phyloP scores from a whole-genome alignment of 2,797 vertebrate species.

The Cynopterus sphinx region DNA sequence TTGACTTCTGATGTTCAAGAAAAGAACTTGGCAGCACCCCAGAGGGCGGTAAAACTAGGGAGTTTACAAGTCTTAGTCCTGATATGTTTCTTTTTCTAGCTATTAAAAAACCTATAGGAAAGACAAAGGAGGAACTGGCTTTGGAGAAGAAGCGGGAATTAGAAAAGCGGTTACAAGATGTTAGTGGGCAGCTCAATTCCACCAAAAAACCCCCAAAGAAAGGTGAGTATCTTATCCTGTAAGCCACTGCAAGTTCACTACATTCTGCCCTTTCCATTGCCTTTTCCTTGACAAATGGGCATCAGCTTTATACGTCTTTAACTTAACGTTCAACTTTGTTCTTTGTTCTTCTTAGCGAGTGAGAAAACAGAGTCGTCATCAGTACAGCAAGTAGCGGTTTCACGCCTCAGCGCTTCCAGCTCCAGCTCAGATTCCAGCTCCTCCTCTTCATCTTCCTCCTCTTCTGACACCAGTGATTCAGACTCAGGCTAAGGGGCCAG shows the following conservation, averaged over 20 bases:
- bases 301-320: neutral
- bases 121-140: conserved; percentile 93
- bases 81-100: conserved; percentile 75
- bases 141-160: conserved; percentile 95
- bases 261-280: rapidly evolving
- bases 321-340: neutral
- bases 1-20: neutral
- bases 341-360: conserved; percentile 77
- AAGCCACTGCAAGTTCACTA: neutral
- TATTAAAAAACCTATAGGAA: conserved; percentile 92
- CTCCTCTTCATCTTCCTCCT: conserved; percentile 91
- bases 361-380: conserved; percentile 85
- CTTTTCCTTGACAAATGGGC: neutral
- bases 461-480: conserved; percentile 95
- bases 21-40: neutral
- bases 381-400: conserved; percentile 86
- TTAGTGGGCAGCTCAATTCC: conserved; percentile 96
- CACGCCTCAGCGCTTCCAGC: conserved; percentile 94
- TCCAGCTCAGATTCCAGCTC: conserved; percentile 95
- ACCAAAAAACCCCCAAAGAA: conserved; percentile 95
- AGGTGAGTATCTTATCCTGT: conserved; percentile 82
- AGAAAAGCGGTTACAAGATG: conserved; percentile 93
- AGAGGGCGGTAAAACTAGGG: neutral
- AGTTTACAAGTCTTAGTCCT: neutral
- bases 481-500: conserved; percentile 88